These are phyloP conservation scores for Eumerus sabulonum DNA, from an alignment of 2,888 invertebrate species.

Conservation along the genomic window DNA sequence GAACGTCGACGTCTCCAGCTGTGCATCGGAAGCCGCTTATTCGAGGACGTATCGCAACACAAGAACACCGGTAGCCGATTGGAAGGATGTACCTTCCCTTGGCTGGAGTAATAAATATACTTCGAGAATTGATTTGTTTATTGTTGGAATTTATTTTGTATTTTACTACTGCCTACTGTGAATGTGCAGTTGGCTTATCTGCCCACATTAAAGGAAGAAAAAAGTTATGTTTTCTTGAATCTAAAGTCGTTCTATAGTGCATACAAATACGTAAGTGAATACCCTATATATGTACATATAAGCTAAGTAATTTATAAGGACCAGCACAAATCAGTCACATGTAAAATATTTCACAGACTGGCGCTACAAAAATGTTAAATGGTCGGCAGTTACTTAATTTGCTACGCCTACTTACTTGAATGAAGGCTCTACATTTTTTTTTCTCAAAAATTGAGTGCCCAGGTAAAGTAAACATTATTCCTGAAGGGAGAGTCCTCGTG, in stretches of 20 bases:
- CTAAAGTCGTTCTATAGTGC: too few species aligned
- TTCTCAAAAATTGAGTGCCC: constrained; percentile 20
- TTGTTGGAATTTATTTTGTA: constrained; percentile 66
- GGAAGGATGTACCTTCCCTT: constrained; percentile 60
- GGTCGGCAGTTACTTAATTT: constrained; percentile 59
- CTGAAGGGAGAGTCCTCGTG: constrained; percentile 2
- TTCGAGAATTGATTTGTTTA: constrained; percentile 68
- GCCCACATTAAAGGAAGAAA: neutral
- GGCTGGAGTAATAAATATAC: constrained; percentile 64
- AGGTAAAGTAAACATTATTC: neutral
- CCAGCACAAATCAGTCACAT: constrained; percentile 60
- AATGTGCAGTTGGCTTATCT: neutral
- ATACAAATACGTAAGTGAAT: too few species aligned
- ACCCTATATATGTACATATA: too few species aligned
- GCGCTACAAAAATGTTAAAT: constrained; percentile 55
- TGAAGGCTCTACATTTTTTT: constrained; percentile 24
- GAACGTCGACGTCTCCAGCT: constrained; percentile 62
- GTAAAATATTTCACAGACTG: constrained; percentile 60
- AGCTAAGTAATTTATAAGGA: constrained; percentile 27
- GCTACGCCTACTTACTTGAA: constrained; percentile 63
- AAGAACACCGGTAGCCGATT: constrained; percentile 68
- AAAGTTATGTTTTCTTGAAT: too few species aligned
- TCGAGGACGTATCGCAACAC: constrained; percentile 46
- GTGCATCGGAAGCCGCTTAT: constrained; percentile 64
- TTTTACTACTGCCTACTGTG: constrained; percentile 45